Evolutionary conservation across 64 coral and sea anemone genomes (phyloP).

Genomic region (Montipora foliosa): DNA sequence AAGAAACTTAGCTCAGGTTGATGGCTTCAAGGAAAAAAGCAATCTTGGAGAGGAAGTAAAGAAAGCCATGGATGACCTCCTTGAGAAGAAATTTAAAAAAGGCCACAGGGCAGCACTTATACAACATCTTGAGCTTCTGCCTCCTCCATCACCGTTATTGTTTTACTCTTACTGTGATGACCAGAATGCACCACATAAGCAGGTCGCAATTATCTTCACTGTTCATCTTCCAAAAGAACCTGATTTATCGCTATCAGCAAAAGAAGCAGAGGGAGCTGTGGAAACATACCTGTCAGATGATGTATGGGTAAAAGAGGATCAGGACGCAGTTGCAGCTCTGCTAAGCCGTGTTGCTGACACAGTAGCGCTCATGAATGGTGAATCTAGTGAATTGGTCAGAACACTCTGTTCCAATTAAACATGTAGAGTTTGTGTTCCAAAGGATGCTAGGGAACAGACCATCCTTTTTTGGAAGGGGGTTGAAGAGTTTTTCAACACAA

Average conservation of each 20-base stretch:
- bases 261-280: slow-evolving; percentile 69
- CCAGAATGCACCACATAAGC: slow-evolving; percentile 79
- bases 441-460: too few species aligned
- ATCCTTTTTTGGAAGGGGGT: too few species aligned
- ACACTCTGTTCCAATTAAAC: background rate
- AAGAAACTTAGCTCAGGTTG: slow-evolving; percentile 28
- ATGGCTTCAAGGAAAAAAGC: slow-evolving; percentile 7
- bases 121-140: slow-evolving; percentile 72
- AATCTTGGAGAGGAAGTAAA: slow-evolving; percentile 41
- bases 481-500: too few species aligned
- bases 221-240: slow-evolving; percentile 79
- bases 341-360: slow-evolving; percentile 88
- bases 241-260: slow-evolving; percentile 40
- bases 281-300: slow-evolving; percentile 66
- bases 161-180: slow-evolving; percentile 87
- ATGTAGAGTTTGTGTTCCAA: background rate
- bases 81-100: slow-evolving; percentile 34
- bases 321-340: slow-evolving; percentile 65
- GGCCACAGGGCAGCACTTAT: slow-evolving; percentile 63
- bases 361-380: slow-evolving; percentile 72
- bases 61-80: slow-evolving; percentile 40
- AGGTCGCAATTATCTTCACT: slow-evolving; percentile 78
- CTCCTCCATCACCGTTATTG: slow-evolving; percentile 75
- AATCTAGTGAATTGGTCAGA: background rate
- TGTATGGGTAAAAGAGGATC: slow-evolving; percentile 56